Evolutionary conservation across 1,140 invertebrate genomes (phyloP).

Genomic region (Pseudoatta argentina): DNA sequence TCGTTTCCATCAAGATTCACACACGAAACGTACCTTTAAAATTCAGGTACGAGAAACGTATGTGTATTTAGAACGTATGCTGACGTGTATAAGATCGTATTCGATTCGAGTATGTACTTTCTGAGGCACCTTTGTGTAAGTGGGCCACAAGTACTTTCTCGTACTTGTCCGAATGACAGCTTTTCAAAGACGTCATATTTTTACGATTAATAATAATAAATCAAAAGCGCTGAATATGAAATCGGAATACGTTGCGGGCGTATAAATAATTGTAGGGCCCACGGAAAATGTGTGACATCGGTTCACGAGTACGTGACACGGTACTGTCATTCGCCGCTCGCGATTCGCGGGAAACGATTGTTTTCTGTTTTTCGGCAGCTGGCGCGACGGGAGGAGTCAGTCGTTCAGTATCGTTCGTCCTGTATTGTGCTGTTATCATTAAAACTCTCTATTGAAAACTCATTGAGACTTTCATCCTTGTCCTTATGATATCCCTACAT

Average conservation of each 20-base stretch:
- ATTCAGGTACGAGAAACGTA: slow-evolving; percentile 5
- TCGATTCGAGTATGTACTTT: background rate
- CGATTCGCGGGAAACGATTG: too few species aligned
- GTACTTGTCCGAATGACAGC: background rate
- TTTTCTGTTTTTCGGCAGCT: too few species aligned
- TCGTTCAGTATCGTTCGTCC: too few species aligned
- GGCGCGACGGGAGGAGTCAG: too few species aligned
- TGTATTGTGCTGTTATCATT: too few species aligned
- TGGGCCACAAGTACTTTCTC: slow-evolving; percentile 47
- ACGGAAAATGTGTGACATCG: too few species aligned
- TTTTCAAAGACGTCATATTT: background rate
- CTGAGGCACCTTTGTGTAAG: slow-evolving; percentile 17
- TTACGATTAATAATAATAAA: slow-evolving; percentile 35
- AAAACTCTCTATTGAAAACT: too few species aligned
- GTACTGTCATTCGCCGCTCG: too few species aligned
- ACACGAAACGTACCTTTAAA: slow-evolving; percentile 2
- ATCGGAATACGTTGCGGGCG: background rate
- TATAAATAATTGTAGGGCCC: too few species aligned
- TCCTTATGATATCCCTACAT: too few species aligned
- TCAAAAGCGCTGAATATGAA: background rate
- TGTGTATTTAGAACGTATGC: slow-evolving; percentile 30
- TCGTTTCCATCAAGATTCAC: background rate
- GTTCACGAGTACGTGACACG: too few species aligned
- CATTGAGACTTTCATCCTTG: too few species aligned
- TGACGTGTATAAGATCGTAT: slow-evolving; percentile 3